Evolutionary conservation across 2,113 vertebrate species (phyloP), one percentile per base, ranked within the genome.

Genomic region (Lasiurus cinereus): DNA sequence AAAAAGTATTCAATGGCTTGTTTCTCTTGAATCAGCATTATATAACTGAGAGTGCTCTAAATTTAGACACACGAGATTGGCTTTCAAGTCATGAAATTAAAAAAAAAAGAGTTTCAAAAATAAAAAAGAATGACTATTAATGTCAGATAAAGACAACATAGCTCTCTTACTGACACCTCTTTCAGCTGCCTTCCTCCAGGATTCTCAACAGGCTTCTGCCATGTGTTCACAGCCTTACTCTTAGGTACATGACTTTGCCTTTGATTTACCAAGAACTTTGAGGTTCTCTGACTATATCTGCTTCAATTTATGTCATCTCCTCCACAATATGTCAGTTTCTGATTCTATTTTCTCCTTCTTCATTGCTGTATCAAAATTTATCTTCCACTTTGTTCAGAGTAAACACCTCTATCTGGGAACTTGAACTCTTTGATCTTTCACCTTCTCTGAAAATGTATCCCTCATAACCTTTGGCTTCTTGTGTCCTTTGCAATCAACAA

Each of bases 71-170:
- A 82, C 2, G 69, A 36, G 33, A 74, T 36, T 56, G 50, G 29
- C 62, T 84, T 94, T 93, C 3, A 62, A 79, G 33, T 83, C 24
- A 89, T 7, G 16, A 77, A 54, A 86, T 80, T 46, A 78, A 87
- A 31, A 50, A 19, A 39, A 76, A 39, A 39, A 39, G 39, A 46
- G 0, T 50, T 84, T 9, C 48, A 76, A 70, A 89, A 24, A 50
- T 36, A 62, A 5, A 66, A 66, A 84, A 76, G 5, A n/a, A 39
- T 82, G 62, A 18, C 50, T 52, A 48, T 33, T 27, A 46, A 33
- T 67, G 13, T 12, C 31, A 77, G 33, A 33, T 62, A 83, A 79
- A 74, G 22, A 7, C 7, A 92, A 2, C 2, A 22, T 46, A n/a
- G n/a, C 6, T 22, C 6, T 29, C 6, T 66, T 73, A 24, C 15